Evolutionary conservation across 2,888 invertebrate genomes (phyloP), one percentile per base, ranked within the genome.

Genomic region (Andrena trimmerana): DNA sequence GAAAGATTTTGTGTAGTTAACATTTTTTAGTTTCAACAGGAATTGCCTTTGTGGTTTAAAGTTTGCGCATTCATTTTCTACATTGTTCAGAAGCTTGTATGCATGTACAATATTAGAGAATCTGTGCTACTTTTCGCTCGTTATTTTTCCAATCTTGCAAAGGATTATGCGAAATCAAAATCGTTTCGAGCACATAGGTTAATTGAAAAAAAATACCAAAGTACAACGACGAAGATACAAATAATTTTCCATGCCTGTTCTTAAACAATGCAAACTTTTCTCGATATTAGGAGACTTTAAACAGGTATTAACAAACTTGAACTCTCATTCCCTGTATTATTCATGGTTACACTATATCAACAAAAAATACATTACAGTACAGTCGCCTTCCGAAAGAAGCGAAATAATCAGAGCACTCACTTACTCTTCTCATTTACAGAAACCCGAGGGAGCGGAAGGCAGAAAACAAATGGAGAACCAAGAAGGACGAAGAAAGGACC

Each of bases 291-390:
- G 29, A 29, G 2, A 6, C 10, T 20, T 0, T 29, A 20, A 16
- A 42, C 42, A 76, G 68, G 68, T 76, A 78, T 54, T 16, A n/a
- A 24, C 1, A 13, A 2, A 60, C 20, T 48, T 54, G 4, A 16
- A 13, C 27, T 48, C n/a, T 54, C 27, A 2, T 16, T n/a, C 2
- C 20, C 7, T 8, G 7, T 20, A 54, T 20, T 5, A 54, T 24
- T 54, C 20, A 4, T n/a, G 16, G 7, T 52, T 7, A 52, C 20
- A 20, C 8, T 54, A 10, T 2, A 20, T 52, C 4, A 16, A 4
- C 4, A 31, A 20, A n/a, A 1, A 13, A 27, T 4, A 6, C 29
- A 31, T 16, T 16, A 1, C 42, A 13, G 20, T 24, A 3, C 42
- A 13, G 16, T 24, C 20, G n/a, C 13, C 4, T 29, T 13, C 7